Evolutionary conservation across 2,888 invertebrate species (phyloP).

Genomic region (Elgonia sp.): DNA sequence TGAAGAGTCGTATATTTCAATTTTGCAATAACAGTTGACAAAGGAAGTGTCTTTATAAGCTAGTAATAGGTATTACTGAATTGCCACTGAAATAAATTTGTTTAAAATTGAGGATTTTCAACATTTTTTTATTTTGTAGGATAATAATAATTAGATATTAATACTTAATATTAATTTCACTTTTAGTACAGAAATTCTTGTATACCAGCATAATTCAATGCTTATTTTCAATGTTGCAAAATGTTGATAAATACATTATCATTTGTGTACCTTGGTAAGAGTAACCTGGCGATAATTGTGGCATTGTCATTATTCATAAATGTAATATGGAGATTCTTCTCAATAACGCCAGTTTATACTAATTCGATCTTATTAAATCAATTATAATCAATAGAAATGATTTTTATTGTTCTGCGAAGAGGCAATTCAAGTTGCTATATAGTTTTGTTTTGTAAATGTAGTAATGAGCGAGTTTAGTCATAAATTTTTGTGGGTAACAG

Average conservation of each 20-base stretch:
- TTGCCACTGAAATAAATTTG: too few relatives aligned
- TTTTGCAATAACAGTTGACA: conserved; percentile 2
- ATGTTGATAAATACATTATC: conserved; percentile 36
- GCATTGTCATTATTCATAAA: conserved; percentile 22
- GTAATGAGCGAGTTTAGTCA: neutral
- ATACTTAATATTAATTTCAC: neutral
- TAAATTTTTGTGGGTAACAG: conserved; percentile 6
- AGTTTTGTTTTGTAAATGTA: too few relatives aligned
- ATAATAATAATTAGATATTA: too few relatives aligned
- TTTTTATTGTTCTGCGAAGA: neutral
- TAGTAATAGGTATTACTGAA: too few relatives aligned
- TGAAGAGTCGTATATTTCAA: neutral
- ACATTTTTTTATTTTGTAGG: too few relatives aligned
- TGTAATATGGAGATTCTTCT: conserved; percentile 2
- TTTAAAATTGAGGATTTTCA: too few relatives aligned
- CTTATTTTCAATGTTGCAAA: conserved; percentile 27
- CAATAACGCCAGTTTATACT: conserved; percentile 6
- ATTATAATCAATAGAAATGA: neutral
- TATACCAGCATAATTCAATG: conserved; percentile 45
- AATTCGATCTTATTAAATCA: neutral
- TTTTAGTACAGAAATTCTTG: conserved; percentile 18
- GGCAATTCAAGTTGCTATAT: neutral
- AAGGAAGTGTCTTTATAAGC: neutral
- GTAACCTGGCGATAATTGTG: conserved; percentile 6
- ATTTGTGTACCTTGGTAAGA: conserved; percentile 10